A percentile compares a stretch with the other conserved stretches of the same genome.
These are phyloP conservation scores for Macrocentrus cingulum DNA, from an alignment of 1,140 invertebrate species.

Conservation along the genomic window DNA sequence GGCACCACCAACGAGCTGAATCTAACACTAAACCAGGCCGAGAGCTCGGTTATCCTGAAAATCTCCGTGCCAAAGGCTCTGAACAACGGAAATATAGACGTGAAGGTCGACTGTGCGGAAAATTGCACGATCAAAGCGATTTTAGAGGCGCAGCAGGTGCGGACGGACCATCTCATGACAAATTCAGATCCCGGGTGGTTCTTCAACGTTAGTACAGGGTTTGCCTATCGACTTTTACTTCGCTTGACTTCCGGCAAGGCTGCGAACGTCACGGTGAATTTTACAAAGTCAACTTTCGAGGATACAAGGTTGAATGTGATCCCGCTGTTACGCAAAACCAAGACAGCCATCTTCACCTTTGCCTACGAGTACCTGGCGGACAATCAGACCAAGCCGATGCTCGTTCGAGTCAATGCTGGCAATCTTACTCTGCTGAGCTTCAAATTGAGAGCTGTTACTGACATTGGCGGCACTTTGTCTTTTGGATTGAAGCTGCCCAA, in stretches of 20 bases:
- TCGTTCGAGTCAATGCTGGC: slow-evolving; percentile 66
- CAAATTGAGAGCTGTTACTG: slow-evolving; percentile 66
- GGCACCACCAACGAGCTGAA: slow-evolving; percentile 35
- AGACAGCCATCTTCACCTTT: slow-evolving; percentile 71
- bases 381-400: slow-evolving; percentile 62
- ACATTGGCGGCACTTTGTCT: slow-evolving; percentile 71
- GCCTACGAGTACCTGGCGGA: slow-evolving; percentile 67
- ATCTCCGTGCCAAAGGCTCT: slow-evolving; percentile 40
- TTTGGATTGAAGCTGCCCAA: slow-evolving; percentile 66
- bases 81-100: slow-evolving; percentile 25
- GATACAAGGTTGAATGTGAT: slow-evolving; percentile 47
- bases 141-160: too few relatives aligned
- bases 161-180: too few relatives aligned
- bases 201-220: slow-evolving; percentile 61
- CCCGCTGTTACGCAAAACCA: slow-evolving; percentile 66
- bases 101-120: slow-evolving; percentile 44
- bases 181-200: slow-evolving; percentile 37
- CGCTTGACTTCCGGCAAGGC: slow-evolving; percentile 39
- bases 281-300: slow-evolving; percentile 2
- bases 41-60: slow-evolving; percentile 42
- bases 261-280: slow-evolving; percentile 38
- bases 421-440: slow-evolving; percentile 66
- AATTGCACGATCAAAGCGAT: slow-evolving; percentile 42
- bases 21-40: slow-evolving; percentile 34
- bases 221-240: slow-evolving; percentile 62